Base-by-base conservation (phyloP, 1,140 invertebrate genomes). In the Platorchestia sp. region DNA sequence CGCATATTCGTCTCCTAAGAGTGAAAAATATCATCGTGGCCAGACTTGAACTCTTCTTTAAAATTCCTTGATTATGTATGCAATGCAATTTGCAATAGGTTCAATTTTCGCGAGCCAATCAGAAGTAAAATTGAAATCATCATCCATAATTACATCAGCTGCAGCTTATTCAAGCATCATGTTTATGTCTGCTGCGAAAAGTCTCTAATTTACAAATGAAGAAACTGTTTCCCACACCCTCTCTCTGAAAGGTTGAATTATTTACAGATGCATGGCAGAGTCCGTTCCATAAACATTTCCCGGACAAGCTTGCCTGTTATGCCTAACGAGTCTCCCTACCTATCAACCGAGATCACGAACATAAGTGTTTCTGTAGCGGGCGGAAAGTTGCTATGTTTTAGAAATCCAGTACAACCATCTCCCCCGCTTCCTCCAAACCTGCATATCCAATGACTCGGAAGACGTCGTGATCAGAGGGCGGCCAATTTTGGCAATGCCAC, bases 361-460 rank as follows among this genome's bases (percentile, higher is more conserved):
- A 75, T 75, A 75, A 75, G 27, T 89, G 14, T 41, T 89, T 89
- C 43, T 41, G n/a, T 27, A 42, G 87, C 41, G n/a, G 16, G 43
- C 36, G 36, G 41, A 42, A 43, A 89, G 27, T 89, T 42, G n/a
- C 87, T 41, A 89, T 42, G 41, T 89, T 41, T 44, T 44, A 89
- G 87, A 89, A 41, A 89, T 89, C 87, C 87, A 89, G 87, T 44
- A 27, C 87, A 89, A 27, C 41, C 41, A 0, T 89, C 43, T 89
- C 87, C 10, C 36, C 43, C 87, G 41, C 41, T 42, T 75, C 87
- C 87, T 42, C 41, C 41, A 89, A 89, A 89, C 91, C 91, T 93
- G 43, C 91, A 93, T 47, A 93, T 93, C 91, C 91, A 93, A 93
- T 93, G 91, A 93, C 91, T 44, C 91, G 91, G 44, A 93, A 45